Base-by-base conservation (phyloP, 2,113 vertebrate species). In the Mus pahari region DNA sequence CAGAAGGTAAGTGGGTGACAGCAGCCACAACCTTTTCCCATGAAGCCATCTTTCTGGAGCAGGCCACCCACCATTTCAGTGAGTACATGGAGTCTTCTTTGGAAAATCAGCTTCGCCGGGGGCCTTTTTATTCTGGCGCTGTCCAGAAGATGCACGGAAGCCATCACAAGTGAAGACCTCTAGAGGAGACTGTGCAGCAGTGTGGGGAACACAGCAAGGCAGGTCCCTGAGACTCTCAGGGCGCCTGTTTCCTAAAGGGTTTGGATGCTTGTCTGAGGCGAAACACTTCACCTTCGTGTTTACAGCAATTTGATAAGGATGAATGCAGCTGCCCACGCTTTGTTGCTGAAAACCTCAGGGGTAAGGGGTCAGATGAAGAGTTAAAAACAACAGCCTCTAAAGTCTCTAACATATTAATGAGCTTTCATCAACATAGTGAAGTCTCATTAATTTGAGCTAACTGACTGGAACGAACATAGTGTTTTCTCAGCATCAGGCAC, bases 361-460 rank as follows among this genome's bases (percentile, higher is more conserved):
- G 78, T 62, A 60, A 20, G 16, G 11, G 36, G 28, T 12, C 1
- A 8, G 4, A 19, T 7, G 31, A 64, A 53, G 13, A 55, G 31
- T 31, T 36, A n/a, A 19, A 24, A 96, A 79, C 68, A 70, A 70
- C 36, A 58, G 50, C 17, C 39, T 2, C 50, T 42, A 53, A 31
- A 33, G 86, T 2, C 31, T 79, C 77, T 55, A 24, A 39, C 28
- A 42, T 48, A 36, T 31, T 74, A 3, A 20, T 11, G 66, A 68
- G 48, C 75, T 75, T 91, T 50, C 48, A 26, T 26, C 83, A 36
- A 58, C 24, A 42, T 6, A 74, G 68, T 4, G 12, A 77, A 86
- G 83, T 62, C 91, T 94, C 89, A 53, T 94, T 93, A 83, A 68
- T 16, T 64, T 89, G 68, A 95, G 14, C 45, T 92, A 62, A 48